Evolutionary conservation across 2,888 invertebrate species (phyloP), one percentile per base, ranked within the genome.

Genomic region (Desoria tigrina): DNA sequence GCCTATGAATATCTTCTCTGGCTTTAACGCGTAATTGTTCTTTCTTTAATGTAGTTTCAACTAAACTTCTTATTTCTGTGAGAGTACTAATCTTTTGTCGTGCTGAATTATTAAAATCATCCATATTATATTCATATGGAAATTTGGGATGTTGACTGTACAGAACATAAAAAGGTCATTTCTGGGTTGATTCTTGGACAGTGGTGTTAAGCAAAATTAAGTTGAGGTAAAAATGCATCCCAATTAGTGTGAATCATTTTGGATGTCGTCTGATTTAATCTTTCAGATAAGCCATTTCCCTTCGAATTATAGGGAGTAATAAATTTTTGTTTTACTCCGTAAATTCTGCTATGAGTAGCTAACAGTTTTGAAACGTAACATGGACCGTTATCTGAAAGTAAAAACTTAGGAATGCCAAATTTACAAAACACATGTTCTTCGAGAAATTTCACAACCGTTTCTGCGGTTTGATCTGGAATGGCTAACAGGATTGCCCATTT

Each of bases 351-450:
- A 32, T 60, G 51, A 2, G 14, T 42, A 18, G 32, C 70, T 0
- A 64, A 24, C 1, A 76, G 51, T 9, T 51, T 42, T 9, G 63
- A 64, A 21, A 50, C n/a, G 42, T 53, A 78, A 6, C 60, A 61
- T 1, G 63, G 54, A 2, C 75, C 78, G 24, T 72, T 67, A 62
- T 79, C 79, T 0, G 74, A 64, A 1, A 77, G 59, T 2, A 79
- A 26, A 27, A 64, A 55, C 0, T 53, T 49, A 7, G 75, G 76
- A 11, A 61, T 50, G 1, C 76, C 77, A 65, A 69, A 71, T 18
- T 66, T 63, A 4, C 65, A 58, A 11, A 77, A 63, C 7, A 77
- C 42, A 6, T 74, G 42, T 6, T 66, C 63, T 6, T 71, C 50
- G 14, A 79, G 51, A 6, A 77, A 71, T 45, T 16, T 45, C 21